Evolutionary conservation across 1,140 invertebrate genomes (phyloP).

Genomic region (Arion vulgaris): DNA sequence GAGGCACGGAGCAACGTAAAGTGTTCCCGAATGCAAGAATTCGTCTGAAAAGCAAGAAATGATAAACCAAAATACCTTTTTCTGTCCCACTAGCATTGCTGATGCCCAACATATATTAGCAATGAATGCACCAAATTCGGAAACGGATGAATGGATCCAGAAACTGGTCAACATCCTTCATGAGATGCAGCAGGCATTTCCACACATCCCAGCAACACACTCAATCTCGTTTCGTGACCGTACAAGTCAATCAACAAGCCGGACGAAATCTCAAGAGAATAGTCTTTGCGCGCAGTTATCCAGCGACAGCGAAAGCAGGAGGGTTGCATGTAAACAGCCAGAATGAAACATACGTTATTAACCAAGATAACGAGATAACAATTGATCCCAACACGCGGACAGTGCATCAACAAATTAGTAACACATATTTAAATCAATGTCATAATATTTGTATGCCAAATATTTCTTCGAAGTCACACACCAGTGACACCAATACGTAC

Average conservation of each 20-base stretch:
- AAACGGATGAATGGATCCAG: slow-evolving; percentile 20
- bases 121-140: neutral
- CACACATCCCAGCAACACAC: neutral
- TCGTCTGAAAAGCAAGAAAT: neutral
- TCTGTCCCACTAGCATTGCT: neutral
- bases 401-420: neutral
- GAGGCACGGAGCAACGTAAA: neutral
- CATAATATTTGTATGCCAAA: too few relatives aligned
- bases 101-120: neutral
- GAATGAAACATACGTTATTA: neutral
- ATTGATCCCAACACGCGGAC: neutral
- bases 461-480: too few relatives aligned
- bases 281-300: neutral
- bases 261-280: neutral
- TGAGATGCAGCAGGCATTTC: slow-evolving; percentile 25
- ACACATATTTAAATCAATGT: neutral
- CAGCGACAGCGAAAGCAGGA: neutral
- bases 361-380: neutral
- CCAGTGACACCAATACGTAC: too few relatives aligned
- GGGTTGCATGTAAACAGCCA: neutral
- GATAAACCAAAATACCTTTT: neutral
- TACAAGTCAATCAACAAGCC: neutral
- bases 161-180: slow-evolving; percentile 20
- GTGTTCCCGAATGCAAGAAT: neutral
- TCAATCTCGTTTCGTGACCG: neutral